These are phyloP conservation scores for Tyrannus savana DNA, from an alignment of 2,113 vertebrate genomes.

Conservation along the genomic window DNA sequence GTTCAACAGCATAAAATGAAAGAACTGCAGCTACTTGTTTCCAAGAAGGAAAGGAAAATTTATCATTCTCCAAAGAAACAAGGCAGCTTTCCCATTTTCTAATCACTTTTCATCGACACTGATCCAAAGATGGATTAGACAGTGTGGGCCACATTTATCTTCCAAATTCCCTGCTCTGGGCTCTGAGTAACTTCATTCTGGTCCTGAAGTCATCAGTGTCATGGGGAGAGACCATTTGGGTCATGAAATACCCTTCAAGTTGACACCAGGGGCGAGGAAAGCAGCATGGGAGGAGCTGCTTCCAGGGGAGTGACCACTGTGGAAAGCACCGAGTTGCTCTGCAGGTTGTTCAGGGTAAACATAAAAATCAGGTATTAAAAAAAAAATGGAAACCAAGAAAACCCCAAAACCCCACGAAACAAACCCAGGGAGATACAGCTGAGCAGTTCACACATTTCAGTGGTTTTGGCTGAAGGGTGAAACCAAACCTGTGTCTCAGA, in stretches of 20 bases:
- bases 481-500: background rate
- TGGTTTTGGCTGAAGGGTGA: background rate
- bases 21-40: background rate
- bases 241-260: background rate
- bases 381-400: background rate
- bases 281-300: background rate
- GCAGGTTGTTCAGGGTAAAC: background rate
- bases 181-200: conserved; percentile 38
- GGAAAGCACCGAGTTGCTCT: background rate
- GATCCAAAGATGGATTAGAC: background rate
- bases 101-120: conserved; percentile 19
- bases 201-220: background rate
- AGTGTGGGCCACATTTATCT: background rate
- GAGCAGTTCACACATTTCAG: accelerated
- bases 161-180: background rate
- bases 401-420: background rate
- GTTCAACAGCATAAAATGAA: background rate
- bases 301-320: background rate
- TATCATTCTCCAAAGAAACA: conserved; percentile 1
- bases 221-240: conserved; percentile 7
- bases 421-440: background rate
- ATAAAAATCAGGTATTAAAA: background rate
- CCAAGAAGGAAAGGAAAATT: background rate
- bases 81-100: conserved; percentile 16
- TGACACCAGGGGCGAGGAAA: background rate